A percentile compares a stretch with the other conserved stretches of the same genome.
Evolutionary conservation across 2,113 vertebrate species (phyloP).

Genomic region (Bungarus multicinctus): DNA sequence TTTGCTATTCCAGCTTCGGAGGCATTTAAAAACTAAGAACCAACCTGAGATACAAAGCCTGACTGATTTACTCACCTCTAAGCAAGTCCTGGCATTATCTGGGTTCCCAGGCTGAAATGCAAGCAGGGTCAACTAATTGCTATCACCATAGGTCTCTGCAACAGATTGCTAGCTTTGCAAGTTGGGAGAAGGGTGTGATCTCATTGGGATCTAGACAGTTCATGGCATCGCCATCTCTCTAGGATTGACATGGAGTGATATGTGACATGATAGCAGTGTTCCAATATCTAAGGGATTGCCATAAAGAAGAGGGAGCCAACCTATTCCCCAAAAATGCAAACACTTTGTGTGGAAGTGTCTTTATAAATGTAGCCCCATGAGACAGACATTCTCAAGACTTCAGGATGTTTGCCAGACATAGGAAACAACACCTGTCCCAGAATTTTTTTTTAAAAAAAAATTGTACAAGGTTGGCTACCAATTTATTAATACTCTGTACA

Average conservation of each 20-base stretch:
- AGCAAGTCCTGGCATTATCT: conserved; percentile 17
- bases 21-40: conserved; percentile 65
- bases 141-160: not conserved
- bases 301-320: not conserved
- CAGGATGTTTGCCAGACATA: too few relatives aligned
- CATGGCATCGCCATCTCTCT: not conserved
- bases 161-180: not conserved
- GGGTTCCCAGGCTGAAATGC: conserved; percentile 40
- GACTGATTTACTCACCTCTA: conserved; percentile 49
- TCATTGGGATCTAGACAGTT: not conserved
- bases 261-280: not conserved
- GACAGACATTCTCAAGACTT: too few relatives aligned
- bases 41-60: conserved; percentile 47
- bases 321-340: not conserved
- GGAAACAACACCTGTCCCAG: not conserved
- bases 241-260: not conserved
- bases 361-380: not conserved
- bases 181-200: not conserved
- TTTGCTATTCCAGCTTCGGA: conserved; percentile 65
- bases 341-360: not conserved
- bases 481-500: not conserved
- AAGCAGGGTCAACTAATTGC: conserved; percentile 2
- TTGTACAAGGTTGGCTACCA: not conserved
- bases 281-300: not conserved
- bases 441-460: too few relatives aligned